phyloP scores from a whole-genome alignment of 2,113 vertebrate species.

The Prunella himalayana region DNA sequence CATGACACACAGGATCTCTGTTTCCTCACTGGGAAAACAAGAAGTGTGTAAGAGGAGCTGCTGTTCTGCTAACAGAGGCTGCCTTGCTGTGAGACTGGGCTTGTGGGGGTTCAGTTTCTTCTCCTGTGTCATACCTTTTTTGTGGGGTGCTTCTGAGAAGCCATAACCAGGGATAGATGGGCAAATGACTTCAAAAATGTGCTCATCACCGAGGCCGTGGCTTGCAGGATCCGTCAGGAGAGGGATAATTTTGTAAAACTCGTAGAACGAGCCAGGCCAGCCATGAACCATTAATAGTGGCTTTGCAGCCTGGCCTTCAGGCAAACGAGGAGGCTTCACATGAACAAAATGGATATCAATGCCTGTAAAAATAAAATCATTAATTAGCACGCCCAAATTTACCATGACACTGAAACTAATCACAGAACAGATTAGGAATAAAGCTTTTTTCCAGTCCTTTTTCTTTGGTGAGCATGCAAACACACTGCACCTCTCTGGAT shows the following conservation, averaged over 20 bases:
- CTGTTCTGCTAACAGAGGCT: background rate
- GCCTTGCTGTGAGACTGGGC: background rate
- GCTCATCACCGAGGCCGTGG: slow-evolving; percentile 55
- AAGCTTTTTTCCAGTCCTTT: background rate
- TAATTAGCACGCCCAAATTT: background rate
- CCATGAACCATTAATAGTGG: slow-evolving; percentile 78
- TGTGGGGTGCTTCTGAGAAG: slow-evolving; percentile 77
- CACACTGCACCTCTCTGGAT: background rate
- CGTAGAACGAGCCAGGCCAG: slow-evolving; percentile 78
- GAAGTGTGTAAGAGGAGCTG: background rate
- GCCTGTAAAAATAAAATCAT: slow-evolving; percentile 51
- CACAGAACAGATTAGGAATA: background rate
- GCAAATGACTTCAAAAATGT: slow-evolving; percentile 76
- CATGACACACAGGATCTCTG: background rate
- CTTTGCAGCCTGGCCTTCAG: slow-evolving; percentile 47
- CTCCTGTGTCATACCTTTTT: slow-evolving; percentile 62
- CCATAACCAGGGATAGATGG: slow-evolving; percentile 80
- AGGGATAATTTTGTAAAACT: slow-evolving; percentile 80
- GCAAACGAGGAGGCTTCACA: slow-evolving; percentile 52
- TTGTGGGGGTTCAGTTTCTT: background rate
- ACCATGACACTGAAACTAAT: background rate
- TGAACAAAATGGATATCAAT: slow-evolving; percentile 79
- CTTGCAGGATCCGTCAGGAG: slow-evolving; percentile 71
- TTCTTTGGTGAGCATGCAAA: background rate
- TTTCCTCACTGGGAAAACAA: background rate